Evolutionary conservation across 2,113 vertebrate species (phyloP).

Genomic region (Xiphorhynchus elegans): DNA sequence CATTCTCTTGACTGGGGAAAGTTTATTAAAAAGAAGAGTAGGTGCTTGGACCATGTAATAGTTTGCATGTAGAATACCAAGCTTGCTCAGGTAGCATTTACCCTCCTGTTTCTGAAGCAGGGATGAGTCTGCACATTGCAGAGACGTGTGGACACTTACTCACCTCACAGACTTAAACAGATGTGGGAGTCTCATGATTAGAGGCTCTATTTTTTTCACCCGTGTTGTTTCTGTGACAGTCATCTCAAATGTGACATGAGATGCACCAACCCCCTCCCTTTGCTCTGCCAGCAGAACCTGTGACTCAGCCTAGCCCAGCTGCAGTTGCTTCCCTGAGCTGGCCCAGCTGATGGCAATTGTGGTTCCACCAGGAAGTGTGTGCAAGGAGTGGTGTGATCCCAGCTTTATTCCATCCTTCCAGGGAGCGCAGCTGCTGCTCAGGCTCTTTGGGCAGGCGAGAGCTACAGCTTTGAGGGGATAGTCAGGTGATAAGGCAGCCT

Average conservation of each 20-base stretch:
- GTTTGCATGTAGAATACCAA: neutral
- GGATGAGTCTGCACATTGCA: neutral
- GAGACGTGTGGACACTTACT: fast-evolving
- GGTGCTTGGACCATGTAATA: neutral
- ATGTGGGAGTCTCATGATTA: neutral
- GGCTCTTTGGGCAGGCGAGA: neutral
- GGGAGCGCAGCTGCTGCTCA: neutral
- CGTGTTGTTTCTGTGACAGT: neutral
- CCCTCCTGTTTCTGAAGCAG: neutral
- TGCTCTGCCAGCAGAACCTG: neutral
- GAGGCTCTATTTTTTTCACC: neutral
- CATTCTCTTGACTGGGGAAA: neutral
- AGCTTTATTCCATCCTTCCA: neutral
- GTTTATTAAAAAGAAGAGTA: neutral
- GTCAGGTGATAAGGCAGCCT: neutral
- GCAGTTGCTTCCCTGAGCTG: neutral
- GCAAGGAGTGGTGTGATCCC: neutral
- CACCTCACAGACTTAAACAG: neutral
- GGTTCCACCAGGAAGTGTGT: neutral
- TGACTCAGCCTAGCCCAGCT: neutral
- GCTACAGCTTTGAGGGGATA: neutral
- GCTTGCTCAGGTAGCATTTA: neutral
- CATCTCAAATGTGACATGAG: neutral
- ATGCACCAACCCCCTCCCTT: neutral
- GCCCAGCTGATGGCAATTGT: neutral